These are phyloP conservation scores for Brenthis daphne DNA, from an alignment of 2,888 invertebrate species.

Conservation along the genomic window DNA sequence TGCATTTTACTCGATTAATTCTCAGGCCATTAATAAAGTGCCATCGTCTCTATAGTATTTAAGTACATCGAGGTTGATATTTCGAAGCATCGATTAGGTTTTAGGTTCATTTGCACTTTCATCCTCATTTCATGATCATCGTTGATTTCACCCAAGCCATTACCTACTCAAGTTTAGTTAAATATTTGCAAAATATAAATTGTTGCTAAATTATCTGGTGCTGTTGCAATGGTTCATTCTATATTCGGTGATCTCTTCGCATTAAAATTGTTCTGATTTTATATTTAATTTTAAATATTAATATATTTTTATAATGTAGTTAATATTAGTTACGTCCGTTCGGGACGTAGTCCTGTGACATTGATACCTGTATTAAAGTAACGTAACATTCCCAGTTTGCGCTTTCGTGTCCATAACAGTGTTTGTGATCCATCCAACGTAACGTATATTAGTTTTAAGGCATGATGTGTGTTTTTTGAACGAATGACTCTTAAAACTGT, in stretches of 20 bases:
- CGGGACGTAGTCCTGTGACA: constrained; percentile 61
- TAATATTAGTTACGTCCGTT: constrained; percentile 52
- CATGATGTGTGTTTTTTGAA: constrained; percentile 75
- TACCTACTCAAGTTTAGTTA: constrained; percentile 28
- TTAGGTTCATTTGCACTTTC: constrained; percentile 49
- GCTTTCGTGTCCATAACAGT: constrained; percentile 76
- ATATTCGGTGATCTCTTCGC: constrained; percentile 75
- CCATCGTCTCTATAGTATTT: constrained; percentile 78
- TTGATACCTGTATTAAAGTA: constrained; percentile 79
- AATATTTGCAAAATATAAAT: constrained; percentile 25
- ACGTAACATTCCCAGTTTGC: constrained; percentile 80
- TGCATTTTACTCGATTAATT: constrained; percentile 81
- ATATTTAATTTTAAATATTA: constrained; percentile 59
- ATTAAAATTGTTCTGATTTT: constrained; percentile 65
- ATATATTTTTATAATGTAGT: constrained; percentile 72
- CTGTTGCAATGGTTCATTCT: constrained; percentile 66
- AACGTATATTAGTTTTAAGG: constrained; percentile 70
- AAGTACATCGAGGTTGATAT: constrained; percentile 69
- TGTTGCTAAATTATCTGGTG: constrained; percentile 66
- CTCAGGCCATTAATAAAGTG: constrained; percentile 81
- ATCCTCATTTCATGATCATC: constrained; percentile 30
- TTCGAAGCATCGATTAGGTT: constrained; percentile 66
- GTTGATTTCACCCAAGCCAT: constrained; percentile 30
- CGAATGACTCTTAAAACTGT: constrained; percentile 44
- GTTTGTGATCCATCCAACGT: constrained; percentile 80